Base-by-base conservation (phyloP, 2,888 invertebrate species). In the Pardosa pseudoannulata region DNA sequence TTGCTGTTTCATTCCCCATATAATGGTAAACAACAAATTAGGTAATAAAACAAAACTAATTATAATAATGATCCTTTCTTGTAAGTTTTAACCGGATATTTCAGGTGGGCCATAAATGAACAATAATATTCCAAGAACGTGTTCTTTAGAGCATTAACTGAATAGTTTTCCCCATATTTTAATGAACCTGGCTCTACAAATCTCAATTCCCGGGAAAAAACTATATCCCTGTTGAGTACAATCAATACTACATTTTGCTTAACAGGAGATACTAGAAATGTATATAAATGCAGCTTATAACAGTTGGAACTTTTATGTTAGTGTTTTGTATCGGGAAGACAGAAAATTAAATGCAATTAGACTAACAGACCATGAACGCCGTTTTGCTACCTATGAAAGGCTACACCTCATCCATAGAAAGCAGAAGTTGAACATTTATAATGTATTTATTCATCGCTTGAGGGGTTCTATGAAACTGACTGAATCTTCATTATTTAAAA, bases 321-420 rank as follows among this genome's bases (percentile, higher is more conserved):
- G 50, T 62, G 56, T 73, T 73, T 62, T 56, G 27, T 36, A 7
- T 23, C 19, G n/a, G 1, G 70, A 46, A 72, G 27, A 72, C 28
- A 3, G 32, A 36, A 50, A 73, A 73, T 39, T 56, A 73, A 32
- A 73, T 73, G 73, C 32, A 73, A 73, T 56, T 62, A 27, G 62
- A 73, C 31, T 56, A 73, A 62, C 73, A 36, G 73, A 72, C 50
- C 72, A 31, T 72, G 32, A 72, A 31, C 19, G 23, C 9, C 23
- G 56, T 56, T 56, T 56, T 56, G 56, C 56, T 16, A 16, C 16
- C 9, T 56, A 3, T 23, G 16, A 56, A 23, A 56, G 56, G 1
- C 23, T 56, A 56, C 23, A 56, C 11, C 3, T 23, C 23, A 23
- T 23, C 56, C 56, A 56, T 56, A 56, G 6, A 56, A 56, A 56